Conservation (phyloP, 2,113 vertebrate species). For the Glaucomys volans region DNA sequence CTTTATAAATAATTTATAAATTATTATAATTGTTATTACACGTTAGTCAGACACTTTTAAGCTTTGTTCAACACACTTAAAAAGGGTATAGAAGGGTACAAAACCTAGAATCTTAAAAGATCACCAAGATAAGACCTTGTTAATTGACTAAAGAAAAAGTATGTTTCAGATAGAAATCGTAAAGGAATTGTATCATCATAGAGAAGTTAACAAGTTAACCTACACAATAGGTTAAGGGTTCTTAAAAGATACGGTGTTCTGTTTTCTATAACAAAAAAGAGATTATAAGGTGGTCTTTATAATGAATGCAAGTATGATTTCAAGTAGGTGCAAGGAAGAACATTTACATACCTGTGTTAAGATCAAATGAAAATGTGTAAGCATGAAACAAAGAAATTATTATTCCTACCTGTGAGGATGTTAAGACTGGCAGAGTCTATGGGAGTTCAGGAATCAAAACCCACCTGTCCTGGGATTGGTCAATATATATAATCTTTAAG, state of each 20-base stretch:
- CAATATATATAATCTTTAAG: background rate
- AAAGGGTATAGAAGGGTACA: background rate
- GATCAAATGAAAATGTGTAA: constrained; percentile 1
- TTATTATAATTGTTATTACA: background rate
- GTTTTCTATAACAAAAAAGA: background rate
- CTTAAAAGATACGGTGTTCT: background rate
- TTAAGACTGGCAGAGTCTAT: background rate
- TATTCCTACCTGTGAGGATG: background rate
- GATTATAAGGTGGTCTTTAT: background rate
- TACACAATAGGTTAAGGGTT: background rate
- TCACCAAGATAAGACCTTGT: background rate
- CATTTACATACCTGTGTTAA: background rate
- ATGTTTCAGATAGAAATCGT: background rate
- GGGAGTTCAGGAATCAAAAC: constrained; percentile 4
- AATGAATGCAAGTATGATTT: background rate
- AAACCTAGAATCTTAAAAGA: background rate
- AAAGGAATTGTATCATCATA: background rate
- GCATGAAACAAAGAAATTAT: background rate
- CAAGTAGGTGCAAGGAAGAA: background rate
- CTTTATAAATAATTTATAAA: background rate
- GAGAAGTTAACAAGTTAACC: background rate
- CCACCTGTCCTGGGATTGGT: background rate
- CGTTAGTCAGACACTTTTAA: background rate
- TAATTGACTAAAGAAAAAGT: background rate
- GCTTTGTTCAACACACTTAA: background rate